These are phyloP conservation scores for Bombus huntii DNA, from an alignment of 1,140 invertebrate genomes.

Conservation along the genomic window DNA sequence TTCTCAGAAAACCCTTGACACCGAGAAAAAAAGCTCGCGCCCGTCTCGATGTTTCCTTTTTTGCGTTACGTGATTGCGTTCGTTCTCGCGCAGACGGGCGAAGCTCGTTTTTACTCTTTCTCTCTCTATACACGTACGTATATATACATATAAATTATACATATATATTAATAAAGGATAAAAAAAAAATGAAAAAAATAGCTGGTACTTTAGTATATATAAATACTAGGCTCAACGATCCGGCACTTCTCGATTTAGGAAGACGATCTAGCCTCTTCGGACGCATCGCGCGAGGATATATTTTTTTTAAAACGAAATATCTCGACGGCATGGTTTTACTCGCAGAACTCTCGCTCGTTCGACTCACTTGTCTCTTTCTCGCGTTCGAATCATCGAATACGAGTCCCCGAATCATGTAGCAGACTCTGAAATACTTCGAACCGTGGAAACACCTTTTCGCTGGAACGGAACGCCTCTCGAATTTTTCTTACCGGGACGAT, in stretches of 20 bases:
- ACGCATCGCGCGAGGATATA: constrained; percentile 42
- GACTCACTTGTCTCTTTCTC: not conserved
- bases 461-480: not conserved
- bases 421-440: not conserved
- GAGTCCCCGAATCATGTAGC: not conserved
- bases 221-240: constrained; percentile 46
- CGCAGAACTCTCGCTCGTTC: constrained; percentile 36
- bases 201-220: constrained; percentile 26
- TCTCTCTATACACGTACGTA: constrained; percentile 11
- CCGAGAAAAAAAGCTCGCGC: not conserved
- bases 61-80: not conserved
- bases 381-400: constrained; percentile 7
- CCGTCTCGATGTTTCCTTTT: not conserved
- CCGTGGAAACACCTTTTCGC: not conserved
- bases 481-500: constrained; percentile 11
- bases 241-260: constrained; percentile 29
- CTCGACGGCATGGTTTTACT: constrained; percentile 40
- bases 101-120: constrained; percentile 17
- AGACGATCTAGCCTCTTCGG: constrained; percentile 16
- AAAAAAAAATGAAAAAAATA: constrained; percentile 27
- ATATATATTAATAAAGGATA: constrained; percentile 9
- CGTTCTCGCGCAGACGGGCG: not conserved
- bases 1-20: not conserved
- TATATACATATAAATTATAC: not conserved
- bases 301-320: constrained; percentile 39